phyloP scores from a whole-genome alignment of 2,113 vertebrate species.

The Sander lucioperca region DNA sequence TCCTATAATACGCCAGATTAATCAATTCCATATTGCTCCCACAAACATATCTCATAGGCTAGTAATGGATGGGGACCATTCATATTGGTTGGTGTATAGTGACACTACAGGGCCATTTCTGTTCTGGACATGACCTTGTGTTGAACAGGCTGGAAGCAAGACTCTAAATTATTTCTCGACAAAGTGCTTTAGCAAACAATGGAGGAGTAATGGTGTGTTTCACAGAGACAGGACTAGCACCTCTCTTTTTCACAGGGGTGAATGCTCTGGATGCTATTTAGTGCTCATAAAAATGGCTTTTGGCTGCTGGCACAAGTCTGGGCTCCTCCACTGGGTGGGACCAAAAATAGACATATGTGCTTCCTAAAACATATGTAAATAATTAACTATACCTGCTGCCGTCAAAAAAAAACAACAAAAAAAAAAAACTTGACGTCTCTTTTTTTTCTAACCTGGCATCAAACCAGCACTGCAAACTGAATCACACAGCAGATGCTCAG shows the following conservation, averaged over 20 bases:
- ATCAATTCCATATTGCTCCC: constrained; percentile 1
- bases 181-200: constrained; percentile 69
- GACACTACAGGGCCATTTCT: constrained; percentile 34
- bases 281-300: constrained; percentile 69
- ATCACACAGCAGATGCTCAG: constrained; percentile 31
- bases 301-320: constrained; percentile 47
- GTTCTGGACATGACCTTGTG: constrained; percentile 61
- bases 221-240: constrained; percentile 63
- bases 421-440: neutral
- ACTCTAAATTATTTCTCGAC: constrained; percentile 64
- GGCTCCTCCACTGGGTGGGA: constrained; percentile 3
- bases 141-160: constrained; percentile 50
- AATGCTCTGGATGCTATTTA: constrained; percentile 60
- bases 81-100: constrained; percentile 16
- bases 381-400: neutral
- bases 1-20: constrained; percentile 21
- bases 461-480: neutral
- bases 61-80: neutral
- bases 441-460: neutral
- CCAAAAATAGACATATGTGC: constrained; percentile 4
- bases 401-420: too few relatives aligned
- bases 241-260: constrained; percentile 63
- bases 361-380: neutral
- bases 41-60: constrained; percentile 11
- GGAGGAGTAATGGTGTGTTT: constrained; percentile 73